Percentiles rank a stretch among this genome's conserved stretches.
phyloP scores from a whole-genome alignment of 2,113 vertebrate genomes.

The Hydrochoerus hydrochaeris region DNA sequence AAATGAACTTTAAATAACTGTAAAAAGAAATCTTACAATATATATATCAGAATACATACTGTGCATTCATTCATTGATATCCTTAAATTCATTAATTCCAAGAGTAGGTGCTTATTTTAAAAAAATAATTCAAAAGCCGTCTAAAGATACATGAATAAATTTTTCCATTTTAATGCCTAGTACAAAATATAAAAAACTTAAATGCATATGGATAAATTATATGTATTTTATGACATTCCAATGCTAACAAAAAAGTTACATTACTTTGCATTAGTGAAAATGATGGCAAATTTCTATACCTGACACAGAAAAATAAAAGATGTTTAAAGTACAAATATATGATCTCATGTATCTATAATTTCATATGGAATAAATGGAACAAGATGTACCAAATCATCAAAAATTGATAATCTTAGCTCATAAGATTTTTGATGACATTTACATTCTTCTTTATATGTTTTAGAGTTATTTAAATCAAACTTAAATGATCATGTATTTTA shows the following conservation, averaged over 20 bases:
- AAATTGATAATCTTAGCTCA: not conserved
- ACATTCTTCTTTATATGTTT: conserved; percentile 36
- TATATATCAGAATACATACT: not conserved
- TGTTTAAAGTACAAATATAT: conserved; percentile 6
- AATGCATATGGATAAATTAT: not conserved
- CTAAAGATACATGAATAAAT: conserved; percentile 1
- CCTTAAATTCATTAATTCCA: not conserved
- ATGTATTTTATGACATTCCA: not conserved
- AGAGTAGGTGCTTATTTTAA: not conserved
- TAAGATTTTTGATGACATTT: conserved; percentile 27
- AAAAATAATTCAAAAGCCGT: conserved; percentile 17
- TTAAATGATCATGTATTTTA: not conserved
- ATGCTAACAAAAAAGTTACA: not conserved
- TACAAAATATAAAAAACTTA: conserved; percentile 17
- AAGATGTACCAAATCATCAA: conserved; percentile 28
- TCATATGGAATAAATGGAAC: not conserved
- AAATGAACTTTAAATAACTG: not conserved
- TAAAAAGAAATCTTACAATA: not conserved
- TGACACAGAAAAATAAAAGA: not conserved
- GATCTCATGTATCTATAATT: not conserved
- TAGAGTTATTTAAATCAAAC: conserved; percentile 1
- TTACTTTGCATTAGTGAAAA: not conserved
- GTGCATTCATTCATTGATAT: not conserved
- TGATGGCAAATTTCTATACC: not conserved
- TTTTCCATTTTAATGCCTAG: not conserved